Base-by-base conservation (phyloP, 2,888 invertebrate genomes). In the Caenorhabditis becei region DNA sequence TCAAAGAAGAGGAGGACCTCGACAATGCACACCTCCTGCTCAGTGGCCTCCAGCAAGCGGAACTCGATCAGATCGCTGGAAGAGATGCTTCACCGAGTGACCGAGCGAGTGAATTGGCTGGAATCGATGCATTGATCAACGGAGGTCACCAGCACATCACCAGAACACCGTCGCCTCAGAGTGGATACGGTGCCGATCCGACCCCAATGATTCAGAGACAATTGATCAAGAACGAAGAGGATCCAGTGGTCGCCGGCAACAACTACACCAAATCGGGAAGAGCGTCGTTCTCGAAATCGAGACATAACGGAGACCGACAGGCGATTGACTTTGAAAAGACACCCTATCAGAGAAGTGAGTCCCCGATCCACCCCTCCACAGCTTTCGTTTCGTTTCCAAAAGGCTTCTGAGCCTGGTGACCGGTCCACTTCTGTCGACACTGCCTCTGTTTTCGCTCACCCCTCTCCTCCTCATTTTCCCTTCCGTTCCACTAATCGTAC, bases 71-170 rank as follows among this genome's bases (percentile, higher is more conserved):
- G 1, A 35, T 71, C n/a, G 35, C 11, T 10, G 74, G 20, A 14
- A 47, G 47, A 20, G 54, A 62, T 28, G 53, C 53, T 7, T 54
- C 72, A 24, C 18, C 44, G 10, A 47, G 58, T 0, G 44, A 65
- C 11, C 14, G 49, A 28, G 44, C 62, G 0, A 1, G 32, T 20
- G 88, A 89, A 59, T 74, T 89, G 24, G 85, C 87, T 11, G 80
- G 82, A 18, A 88, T 89, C 53, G 86, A 88, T 7, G 86, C 87
- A 10, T 63, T 89, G 16, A 82, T 87, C 11, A 85, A 83, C 16
- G 88, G 86, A 56, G 83, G 79, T 20, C 72, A 67, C 18, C 56
- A 37, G n/a, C 47, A 23, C 1, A 53, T 71, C n/a, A 32, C 37
- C 8, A 24, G 54, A 59, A 32, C 82, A 11, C 84, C 84, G 0